These are phyloP conservation scores for Poeciliopsis prolifica DNA, from an alignment of 2,113 vertebrate genomes.

Conservation along the genomic window DNA sequence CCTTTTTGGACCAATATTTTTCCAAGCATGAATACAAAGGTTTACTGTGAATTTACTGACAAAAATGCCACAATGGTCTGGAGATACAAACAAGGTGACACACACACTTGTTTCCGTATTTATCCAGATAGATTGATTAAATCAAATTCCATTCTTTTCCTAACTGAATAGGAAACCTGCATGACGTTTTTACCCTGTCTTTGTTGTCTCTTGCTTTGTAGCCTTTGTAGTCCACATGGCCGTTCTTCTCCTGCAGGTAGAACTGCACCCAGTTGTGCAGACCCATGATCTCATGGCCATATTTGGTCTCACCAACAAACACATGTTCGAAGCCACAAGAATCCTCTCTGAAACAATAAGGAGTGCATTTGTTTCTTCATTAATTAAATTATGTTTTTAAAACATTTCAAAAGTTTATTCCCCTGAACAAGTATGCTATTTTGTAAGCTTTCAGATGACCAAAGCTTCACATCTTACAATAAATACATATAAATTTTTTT, in stretches of 20 bases:
- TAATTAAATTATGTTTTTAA: not conserved
- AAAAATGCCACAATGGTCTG: not conserved
- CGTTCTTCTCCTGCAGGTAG: conserved; percentile 86
- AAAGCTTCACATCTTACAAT: too few relatives aligned
- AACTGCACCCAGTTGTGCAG: conserved; percentile 92
- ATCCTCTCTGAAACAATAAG: conserved; percentile 74
- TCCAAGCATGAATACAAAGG: too few relatives aligned
- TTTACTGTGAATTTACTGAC: too few relatives aligned
- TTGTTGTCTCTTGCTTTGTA: conserved; percentile 80
- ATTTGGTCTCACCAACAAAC: conserved; percentile 87
- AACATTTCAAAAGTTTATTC: not conserved
- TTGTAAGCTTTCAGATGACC: too few relatives aligned
- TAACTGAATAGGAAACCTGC: not conserved
- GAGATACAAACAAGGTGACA: not conserved
- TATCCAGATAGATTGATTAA: not conserved
- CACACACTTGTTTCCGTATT: not conserved
- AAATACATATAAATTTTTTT: too few relatives aligned
- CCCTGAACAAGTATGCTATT: not conserved
- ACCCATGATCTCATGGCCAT: conserved; percentile 80
- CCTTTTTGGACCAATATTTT: too few relatives aligned
- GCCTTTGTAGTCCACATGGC: conserved; percentile 86
- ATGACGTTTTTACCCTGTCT: conserved; percentile 71
- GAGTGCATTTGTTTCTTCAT: not conserved
- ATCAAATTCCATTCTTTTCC: not conserved
- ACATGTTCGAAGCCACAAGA: conserved; percentile 90